Evolutionary conservation across 2,797 vertebrate species (phyloP).

Genomic region (Galaxias olidus): DNA sequence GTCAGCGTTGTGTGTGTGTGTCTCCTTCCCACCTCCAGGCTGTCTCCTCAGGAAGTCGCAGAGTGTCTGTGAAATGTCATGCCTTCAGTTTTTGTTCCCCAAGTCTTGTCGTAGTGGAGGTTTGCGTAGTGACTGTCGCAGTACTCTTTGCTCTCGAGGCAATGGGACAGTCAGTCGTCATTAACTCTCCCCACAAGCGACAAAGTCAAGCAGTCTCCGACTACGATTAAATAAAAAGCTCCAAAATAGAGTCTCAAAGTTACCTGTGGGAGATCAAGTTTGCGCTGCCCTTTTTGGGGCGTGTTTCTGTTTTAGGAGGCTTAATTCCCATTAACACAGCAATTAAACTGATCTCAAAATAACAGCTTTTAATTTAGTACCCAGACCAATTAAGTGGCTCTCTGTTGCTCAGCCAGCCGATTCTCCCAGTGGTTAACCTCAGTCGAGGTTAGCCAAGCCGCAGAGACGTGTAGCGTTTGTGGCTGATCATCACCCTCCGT

Average conservation of each 20-base stretch:
- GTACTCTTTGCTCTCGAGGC: neutral
- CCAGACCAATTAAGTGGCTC: conserved; percentile 56
- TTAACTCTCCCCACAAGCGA: conserved; percentile 37
- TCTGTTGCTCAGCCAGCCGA: conserved; percentile 27
- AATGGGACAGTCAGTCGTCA: conserved; percentile 51
- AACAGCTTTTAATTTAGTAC: conserved; percentile 59
- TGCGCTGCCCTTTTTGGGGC: conserved; percentile 43
- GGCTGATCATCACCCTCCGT: conserved; percentile 4
- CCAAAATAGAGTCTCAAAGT: conserved; percentile 44
- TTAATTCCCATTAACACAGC: conserved; percentile 61
- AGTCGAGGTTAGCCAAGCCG: conserved; percentile 40
- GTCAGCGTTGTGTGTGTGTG: conserved; percentile 9
- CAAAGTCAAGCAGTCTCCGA: conserved; percentile 42
- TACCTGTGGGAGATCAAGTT: conserved; percentile 54
- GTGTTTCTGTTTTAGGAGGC: conserved; percentile 57
- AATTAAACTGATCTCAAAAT: conserved; percentile 63
- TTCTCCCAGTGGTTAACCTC: conserved; percentile 46
- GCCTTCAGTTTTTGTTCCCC: conserved; percentile 9
- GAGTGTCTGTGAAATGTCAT: neutral
- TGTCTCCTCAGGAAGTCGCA: neutral
- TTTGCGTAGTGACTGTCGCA: too few species aligned
- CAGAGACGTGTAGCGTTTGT: conserved; percentile 10
- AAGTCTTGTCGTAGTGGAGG: neutral
- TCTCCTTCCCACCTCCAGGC: conserved; percentile 2
- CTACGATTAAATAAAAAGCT: conserved; percentile 42